Conservation (phyloP, 1,140 invertebrate species). For the Tetraneura akinire region DNA sequence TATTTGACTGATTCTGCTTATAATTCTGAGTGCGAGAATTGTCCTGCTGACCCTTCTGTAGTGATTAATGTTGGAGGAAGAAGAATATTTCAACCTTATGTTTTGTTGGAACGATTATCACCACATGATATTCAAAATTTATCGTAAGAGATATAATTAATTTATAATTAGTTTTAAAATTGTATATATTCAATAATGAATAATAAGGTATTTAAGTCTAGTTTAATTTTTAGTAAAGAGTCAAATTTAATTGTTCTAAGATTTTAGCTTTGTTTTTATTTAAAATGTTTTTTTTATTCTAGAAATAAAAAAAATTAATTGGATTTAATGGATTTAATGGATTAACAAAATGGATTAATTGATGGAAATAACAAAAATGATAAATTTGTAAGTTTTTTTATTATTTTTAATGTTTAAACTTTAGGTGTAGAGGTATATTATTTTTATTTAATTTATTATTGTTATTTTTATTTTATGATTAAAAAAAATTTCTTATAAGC, state of each 20-base stretch:
- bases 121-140: neutral
- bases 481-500: too few species aligned
- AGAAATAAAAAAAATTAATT: constrained; percentile 13
- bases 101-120: constrained; percentile 12
- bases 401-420: neutral
- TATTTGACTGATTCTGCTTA: neutral
- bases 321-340: neutral
- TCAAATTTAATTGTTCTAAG: too few species aligned
- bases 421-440: too few species aligned
- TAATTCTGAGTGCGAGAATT: neutral
- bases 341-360: neutral
- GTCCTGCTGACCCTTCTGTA: too few species aligned
- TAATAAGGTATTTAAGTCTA: too few species aligned
- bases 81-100: neutral
- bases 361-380: neutral
- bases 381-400: neutral
- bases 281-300: neutral
- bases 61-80: neutral
- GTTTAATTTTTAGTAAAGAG: too few species aligned
- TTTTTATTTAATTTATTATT: too few species aligned
- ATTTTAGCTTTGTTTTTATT: too few species aligned
- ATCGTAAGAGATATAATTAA: neutral
- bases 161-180: neutral
- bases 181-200: too few species aligned
- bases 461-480: too few species aligned